Evolutionary conservation across 1,140 invertebrate species (phyloP), one percentile per base, ranked within the genome.

Genomic region (Prorops nasuta): DNA sequence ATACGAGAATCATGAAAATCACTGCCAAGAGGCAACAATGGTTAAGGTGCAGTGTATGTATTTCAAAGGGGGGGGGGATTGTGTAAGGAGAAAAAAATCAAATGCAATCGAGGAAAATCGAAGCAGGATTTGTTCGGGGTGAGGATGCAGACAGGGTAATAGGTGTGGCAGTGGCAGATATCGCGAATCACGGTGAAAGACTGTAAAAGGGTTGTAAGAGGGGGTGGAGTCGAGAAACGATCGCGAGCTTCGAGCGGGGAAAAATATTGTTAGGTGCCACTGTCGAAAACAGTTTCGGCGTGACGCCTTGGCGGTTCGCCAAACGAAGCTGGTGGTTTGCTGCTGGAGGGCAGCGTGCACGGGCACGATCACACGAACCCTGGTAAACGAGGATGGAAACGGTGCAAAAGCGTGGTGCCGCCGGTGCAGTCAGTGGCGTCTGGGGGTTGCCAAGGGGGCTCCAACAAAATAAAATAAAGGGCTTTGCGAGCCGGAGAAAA

Each of bases 381-480:
- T 37, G 37, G 9, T 19, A 17, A 39, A 18, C 32, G 44, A 50
- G 35, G 3, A 51, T 43, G 19, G 47, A 43, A 37, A 24, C 24
- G 21, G 20, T 14, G 12, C 12, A 18, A 38, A 42, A 44, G 48
- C 37, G 45, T 40, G n/a, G n/a, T n/a, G n/a, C n/a, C n/a, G 51
- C 37, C 12, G 51, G 36, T 28, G 24, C 24, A 53, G 39, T 56
- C 41, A 46, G 41, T 15, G 37, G 50, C 52, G 42, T 56, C 54
- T 51, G 48, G 44, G 34, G 40, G 41, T n/a, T 46, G 41, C 19
- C 46, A 54, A 56, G 49, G 49, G 47, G 40, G 22, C 22, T 39
- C 39, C 44, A 54, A 54, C 69, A 62, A 67, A 70, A 71, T 72
- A 64, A 72, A 71, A 70, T 56, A 54, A 56, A 59, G 46, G 54